These are phyloP conservation scores for Cyprinodon tularosa DNA, from an alignment of 2,113 vertebrate genomes.

Conservation along the genomic window DNA sequence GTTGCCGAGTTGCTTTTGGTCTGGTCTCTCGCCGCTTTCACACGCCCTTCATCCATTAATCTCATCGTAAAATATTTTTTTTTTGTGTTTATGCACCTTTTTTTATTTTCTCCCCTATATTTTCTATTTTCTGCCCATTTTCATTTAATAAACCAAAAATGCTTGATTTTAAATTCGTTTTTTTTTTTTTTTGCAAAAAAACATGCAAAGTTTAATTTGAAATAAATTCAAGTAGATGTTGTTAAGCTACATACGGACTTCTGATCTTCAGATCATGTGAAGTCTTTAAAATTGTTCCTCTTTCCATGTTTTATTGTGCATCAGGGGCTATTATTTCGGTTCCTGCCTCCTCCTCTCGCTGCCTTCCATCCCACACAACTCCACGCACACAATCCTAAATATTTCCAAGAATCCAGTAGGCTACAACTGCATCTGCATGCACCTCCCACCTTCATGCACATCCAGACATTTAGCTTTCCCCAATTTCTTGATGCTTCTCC, in stretches of 20 bases:
- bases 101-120: slow-evolving; percentile 21
- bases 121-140: neutral
- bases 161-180: neutral
- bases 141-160: neutral
- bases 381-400: slow-evolving; percentile 7
- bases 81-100: slow-evolving; percentile 49
- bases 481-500: slow-evolving; percentile 6
- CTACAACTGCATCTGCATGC: slow-evolving; percentile 18
- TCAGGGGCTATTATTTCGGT: slow-evolving; percentile 49
- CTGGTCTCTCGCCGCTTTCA: slow-evolving; percentile 39
- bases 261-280: slow-evolving; percentile 17
- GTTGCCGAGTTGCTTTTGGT: slow-evolving; percentile 45
- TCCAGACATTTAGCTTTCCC: slow-evolving; percentile 3
- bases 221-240: slow-evolving; percentile 11
- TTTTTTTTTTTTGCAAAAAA: slow-evolving; percentile 6
- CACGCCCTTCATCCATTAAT: slow-evolving; percentile 35
- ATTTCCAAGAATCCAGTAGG: neutral
- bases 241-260: slow-evolving; percentile 29
- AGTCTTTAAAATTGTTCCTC: slow-evolving; percentile 30
- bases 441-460: slow-evolving; percentile 15
- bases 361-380: slow-evolving; percentile 20
- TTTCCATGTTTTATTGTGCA: slow-evolving; percentile 58
- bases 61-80: slow-evolving; percentile 51
- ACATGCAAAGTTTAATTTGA: neutral
- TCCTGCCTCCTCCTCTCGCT: slow-evolving; percentile 16